Percentiles rank a stretch among this genome's conserved stretches.
Evolutionary conservation across 1,140 invertebrate species (phyloP).

Genomic region (Lepidurus arcticus): DNA sequence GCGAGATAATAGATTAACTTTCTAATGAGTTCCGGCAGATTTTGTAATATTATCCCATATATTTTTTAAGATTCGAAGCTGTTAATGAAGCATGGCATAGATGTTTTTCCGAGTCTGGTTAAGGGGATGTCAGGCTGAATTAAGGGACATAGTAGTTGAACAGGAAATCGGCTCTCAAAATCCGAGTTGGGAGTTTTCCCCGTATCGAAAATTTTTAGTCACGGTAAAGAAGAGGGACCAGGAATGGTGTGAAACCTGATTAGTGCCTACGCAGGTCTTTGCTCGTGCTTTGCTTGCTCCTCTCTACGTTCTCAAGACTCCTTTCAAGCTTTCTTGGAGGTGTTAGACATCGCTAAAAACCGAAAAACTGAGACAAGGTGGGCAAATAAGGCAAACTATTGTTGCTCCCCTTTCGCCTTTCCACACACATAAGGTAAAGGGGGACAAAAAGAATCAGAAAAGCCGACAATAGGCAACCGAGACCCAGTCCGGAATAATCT

Average conservation of each 20-base stretch:
- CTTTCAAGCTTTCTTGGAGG: not conserved
- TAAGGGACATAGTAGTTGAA: not conserved
- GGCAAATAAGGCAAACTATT: slow-evolving; percentile 11
- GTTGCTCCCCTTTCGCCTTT: not conserved
- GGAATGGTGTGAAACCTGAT: not conserved
- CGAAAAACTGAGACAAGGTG: slow-evolving; percentile 15
- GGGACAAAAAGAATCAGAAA: not conserved
- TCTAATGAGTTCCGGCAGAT: no score
- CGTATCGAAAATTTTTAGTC: not conserved
- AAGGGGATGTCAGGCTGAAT: not conserved
- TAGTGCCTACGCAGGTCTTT: slow-evolving; percentile 2
- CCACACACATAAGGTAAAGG: not conserved
- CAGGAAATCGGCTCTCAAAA: not conserved
- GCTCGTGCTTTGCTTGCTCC: slow-evolving; percentile 10
- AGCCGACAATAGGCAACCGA: slow-evolving; percentile 1
- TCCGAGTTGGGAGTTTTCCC: not conserved
- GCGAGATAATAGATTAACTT: no score
- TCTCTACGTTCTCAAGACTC: not conserved
- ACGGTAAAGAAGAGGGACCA: slow-evolving; percentile 6
- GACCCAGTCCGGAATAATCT: not conserved
- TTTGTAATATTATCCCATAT: not conserved
- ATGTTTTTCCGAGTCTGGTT: not conserved
- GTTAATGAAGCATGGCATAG: not conserved
- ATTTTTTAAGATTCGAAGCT: not conserved
- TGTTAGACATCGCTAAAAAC: not conserved